These are phyloP conservation scores for Cryptoleucopteryx plumbea DNA, from an alignment of 2,113 vertebrate genomes.

Conservation along the genomic window DNA sequence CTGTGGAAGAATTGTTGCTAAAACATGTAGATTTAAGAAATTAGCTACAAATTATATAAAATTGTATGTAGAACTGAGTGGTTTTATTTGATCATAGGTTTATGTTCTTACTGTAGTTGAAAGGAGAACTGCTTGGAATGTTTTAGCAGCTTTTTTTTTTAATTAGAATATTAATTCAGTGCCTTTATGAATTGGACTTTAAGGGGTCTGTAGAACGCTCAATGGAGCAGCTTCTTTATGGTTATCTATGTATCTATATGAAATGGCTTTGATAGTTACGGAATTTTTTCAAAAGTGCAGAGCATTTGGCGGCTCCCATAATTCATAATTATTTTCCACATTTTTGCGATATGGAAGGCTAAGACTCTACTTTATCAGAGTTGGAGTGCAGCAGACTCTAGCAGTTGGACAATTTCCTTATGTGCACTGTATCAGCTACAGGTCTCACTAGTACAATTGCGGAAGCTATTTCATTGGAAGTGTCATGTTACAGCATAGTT, in stretches of 20 bases:
- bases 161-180: not conserved
- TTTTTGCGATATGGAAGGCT: not conserved
- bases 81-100: not conserved
- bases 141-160: not conserved
- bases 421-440: not conserved
- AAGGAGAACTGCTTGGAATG: not conserved
- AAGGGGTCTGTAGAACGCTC: not conserved
- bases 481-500: not conserved
- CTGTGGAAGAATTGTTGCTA: not conserved
- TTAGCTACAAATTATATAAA: not conserved
- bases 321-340: not conserved
- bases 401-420: not conserved
- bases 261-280: not conserved
- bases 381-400: not conserved
- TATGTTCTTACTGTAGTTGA: not conserved
- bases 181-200: not conserved
- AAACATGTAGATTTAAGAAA: not conserved
- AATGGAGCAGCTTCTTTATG: not conserved
- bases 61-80: not conserved
- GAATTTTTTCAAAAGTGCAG: not conserved
- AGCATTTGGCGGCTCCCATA: not conserved
- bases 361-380: not conserved
- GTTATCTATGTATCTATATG: not conserved
- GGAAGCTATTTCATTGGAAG: not conserved
- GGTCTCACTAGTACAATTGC: not conserved